Evolutionary conservation across 1,140 invertebrate genomes (phyloP).

Genomic region (Lasaia peninsularis): DNA sequence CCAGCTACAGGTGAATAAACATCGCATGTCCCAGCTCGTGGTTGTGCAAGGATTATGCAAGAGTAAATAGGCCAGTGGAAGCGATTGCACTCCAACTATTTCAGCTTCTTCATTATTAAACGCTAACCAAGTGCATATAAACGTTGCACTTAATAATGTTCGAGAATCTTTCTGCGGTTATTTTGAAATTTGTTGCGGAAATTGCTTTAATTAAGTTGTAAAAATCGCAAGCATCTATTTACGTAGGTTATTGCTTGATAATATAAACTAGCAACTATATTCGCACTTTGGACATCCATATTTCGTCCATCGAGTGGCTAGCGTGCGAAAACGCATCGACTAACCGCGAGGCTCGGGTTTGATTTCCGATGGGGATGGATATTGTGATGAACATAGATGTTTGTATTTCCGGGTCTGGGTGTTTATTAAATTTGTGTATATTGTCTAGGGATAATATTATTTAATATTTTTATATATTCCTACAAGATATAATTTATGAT

Average conservation of each 20-base stretch:
- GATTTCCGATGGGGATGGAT: too few relatives aligned
- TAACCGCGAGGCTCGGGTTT: too few relatives aligned
- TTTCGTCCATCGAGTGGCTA: too few relatives aligned
- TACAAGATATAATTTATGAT: too few relatives aligned
- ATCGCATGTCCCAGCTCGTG: conserved; percentile 23
- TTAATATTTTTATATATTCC: too few relatives aligned
- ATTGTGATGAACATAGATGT: too few relatives aligned
- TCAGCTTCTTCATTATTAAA: conserved; percentile 5
- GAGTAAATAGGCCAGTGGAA: conserved; percentile 7
- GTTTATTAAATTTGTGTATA: too few relatives aligned
- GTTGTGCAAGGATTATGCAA: conserved; percentile 9
- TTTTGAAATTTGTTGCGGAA: conserved; percentile 8
- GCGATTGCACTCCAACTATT: conserved; percentile 5
- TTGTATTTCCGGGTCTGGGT: too few relatives aligned
- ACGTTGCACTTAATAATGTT: not conserved
- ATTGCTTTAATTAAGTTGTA: not conserved
- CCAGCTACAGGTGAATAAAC: conserved; percentile 10
- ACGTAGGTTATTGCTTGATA: not conserved
- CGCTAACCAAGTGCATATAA: not conserved
- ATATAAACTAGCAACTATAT: not conserved
- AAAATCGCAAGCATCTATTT: not conserved
- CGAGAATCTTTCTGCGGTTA: not conserved
- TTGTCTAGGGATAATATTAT: too few relatives aligned
- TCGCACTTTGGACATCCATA: too few relatives aligned
- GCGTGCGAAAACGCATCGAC: too few relatives aligned